Evolutionary conservation across 1,140 invertebrate genomes (phyloP), one percentile per base, ranked within the genome.

Genomic region (Nephotettix cincticeps): DNA sequence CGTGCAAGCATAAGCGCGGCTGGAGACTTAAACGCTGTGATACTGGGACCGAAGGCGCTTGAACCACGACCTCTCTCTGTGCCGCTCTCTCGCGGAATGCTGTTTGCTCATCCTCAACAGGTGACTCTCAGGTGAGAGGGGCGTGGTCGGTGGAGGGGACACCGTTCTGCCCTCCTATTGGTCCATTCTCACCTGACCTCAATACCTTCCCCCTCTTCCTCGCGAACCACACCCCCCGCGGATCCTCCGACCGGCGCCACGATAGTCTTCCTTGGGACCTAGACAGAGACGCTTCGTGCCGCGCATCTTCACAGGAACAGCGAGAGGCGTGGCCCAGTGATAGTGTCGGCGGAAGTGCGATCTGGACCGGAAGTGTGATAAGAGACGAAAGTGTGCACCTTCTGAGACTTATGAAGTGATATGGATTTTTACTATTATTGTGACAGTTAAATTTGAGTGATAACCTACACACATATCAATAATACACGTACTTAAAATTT

Each of bases 61-160:
- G 32, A 36, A 36, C n/a, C n/a, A 40, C 36, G 36, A 17, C 47
- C 47, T 51, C 47, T 51, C 47, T 17, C 6, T n/a, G 3, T 3
- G 4, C 47, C 14, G 47, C 64, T 45, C 36, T 25, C n/a, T 14
- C 3, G 4, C 36, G 64, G 64, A 67, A 67, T 67, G 64, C 64
- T 17, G 25, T 45, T 9, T 40, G 40, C 64, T 67, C 64, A 67
- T 67, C 64, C 40, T 67, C 64, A 45, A 67, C 64, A 67, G 64
- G 64, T 67, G 64, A n/a, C 64, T 45, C 64, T 45, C 64, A 67
- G 64, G 64, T 67, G 36, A 9, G 36, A 32, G 40, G 40, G 64
- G 64, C 32, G 64, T 67, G 64, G 32, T 29, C 19, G 13, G 6
- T n/a, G 40, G 64, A 30, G 61, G 61, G 61, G 61, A 17, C 27